Conservation (phyloP, 1,140 invertebrate genomes). For the Holotrichia oblita region DNA sequence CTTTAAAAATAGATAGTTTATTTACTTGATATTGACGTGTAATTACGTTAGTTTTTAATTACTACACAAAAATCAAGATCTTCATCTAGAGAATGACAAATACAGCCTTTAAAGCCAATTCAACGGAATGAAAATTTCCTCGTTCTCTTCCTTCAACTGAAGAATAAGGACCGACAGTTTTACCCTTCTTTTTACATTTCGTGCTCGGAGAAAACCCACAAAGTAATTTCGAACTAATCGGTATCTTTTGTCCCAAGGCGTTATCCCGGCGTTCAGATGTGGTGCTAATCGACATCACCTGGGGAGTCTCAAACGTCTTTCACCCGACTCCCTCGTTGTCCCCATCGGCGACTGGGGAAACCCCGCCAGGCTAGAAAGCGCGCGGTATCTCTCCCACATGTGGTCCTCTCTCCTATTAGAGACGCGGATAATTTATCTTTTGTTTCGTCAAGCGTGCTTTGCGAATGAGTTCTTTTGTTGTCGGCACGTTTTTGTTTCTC, state of each 20-base stretch:
- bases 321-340: not conserved
- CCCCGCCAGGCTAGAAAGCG: constrained; percentile 22
- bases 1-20: too few species aligned
- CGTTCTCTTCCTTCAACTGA: too few species aligned
- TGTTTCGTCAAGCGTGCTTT: constrained; percentile 49
- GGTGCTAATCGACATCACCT: constrained; percentile 46
- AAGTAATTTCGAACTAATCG: constrained; percentile 43
- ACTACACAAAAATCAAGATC: not conserved
- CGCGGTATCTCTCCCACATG: constrained; percentile 42
- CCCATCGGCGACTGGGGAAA: not conserved
- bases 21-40: too few species aligned
- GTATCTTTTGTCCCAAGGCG: constrained; percentile 41
- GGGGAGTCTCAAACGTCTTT: constrained; percentile 42
- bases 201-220: constrained; percentile 12
- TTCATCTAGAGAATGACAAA: not conserved
- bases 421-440: constrained; percentile 52
- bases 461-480: constrained; percentile 46
- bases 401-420: constrained; percentile 46
- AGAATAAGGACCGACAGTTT: not conserved
- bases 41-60: not conserved
- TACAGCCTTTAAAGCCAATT: constrained; percentile 33
- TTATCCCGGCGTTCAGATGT: constrained; percentile 36
- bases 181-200: constrained; percentile 36
- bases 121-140: not conserved
- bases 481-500: constrained; percentile 48